Conservation (phyloP, 2,888 invertebrate species). For the Bruchidius siliquastri region DNA sequence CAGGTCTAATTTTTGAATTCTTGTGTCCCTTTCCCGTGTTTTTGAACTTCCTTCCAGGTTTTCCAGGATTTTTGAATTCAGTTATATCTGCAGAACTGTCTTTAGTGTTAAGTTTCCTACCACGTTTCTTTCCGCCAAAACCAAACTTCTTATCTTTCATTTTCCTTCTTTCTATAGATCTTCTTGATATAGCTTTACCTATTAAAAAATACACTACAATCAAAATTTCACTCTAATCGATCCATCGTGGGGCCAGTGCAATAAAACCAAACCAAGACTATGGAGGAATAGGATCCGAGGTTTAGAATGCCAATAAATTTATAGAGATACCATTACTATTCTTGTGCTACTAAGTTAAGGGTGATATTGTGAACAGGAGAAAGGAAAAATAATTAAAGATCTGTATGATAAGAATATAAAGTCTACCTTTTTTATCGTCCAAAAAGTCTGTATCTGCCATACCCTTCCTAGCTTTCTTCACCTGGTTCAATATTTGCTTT, state of each 20-base stretch:
- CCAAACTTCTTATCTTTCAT: conserved; percentile 85
- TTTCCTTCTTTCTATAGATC: conserved; percentile 53
- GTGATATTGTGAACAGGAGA: too few relatives aligned
- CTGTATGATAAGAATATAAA: not conserved
- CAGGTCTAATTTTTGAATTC: conserved; percentile 46
- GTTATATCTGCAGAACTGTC: conserved; percentile 69
- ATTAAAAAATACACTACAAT: not conserved
- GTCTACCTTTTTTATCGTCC: conserved; percentile 51
- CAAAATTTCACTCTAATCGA: too few relatives aligned
- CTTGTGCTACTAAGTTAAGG: too few relatives aligned
- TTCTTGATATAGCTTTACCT: conserved; percentile 30
- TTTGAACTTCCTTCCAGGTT: conserved; percentile 28
- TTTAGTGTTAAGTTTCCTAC: conserved; percentile 80
- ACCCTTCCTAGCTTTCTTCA: conserved; percentile 87
- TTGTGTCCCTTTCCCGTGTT: conserved; percentile 23
- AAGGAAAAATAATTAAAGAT: too few relatives aligned
- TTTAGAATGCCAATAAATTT: too few relatives aligned
- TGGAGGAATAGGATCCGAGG: too few relatives aligned
- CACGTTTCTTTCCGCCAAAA: conserved; percentile 92
- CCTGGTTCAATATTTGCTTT: conserved; percentile 83
- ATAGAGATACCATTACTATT: too few relatives aligned
- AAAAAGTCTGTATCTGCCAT: conserved; percentile 76
- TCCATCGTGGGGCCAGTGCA: too few relatives aligned
- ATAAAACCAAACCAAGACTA: too few relatives aligned
- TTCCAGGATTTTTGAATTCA: conserved; percentile 47